phyloP scores from a whole-genome alignment of 2,113 vertebrate species.

The Atractosteus spatula region DNA sequence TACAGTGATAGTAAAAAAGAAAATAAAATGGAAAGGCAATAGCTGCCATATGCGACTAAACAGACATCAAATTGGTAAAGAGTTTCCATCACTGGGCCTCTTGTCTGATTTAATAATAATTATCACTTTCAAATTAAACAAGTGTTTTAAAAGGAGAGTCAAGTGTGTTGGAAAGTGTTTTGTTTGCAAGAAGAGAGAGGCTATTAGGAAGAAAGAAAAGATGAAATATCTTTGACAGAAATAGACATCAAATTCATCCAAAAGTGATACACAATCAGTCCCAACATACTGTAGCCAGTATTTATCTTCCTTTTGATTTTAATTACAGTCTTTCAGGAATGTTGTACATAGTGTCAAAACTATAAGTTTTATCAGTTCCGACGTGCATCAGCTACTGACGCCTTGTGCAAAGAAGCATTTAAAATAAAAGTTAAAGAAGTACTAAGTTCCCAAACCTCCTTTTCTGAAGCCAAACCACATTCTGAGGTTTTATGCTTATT shows the following conservation, averaged over 20 bases:
- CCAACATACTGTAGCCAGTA: not conserved
- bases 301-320: not conserved
- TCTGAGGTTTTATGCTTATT: no score
- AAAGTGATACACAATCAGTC: conserved; percentile 5
- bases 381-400: no score
- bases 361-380: no score
- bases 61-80: conserved; percentile 15
- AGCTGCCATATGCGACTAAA: conserved; percentile 6
- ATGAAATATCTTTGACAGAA: not conserved
- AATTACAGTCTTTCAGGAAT: no score
- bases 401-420: no score
- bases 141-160: not conserved
- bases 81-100: conserved; percentile 14
- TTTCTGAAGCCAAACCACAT: no score
- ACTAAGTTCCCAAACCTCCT: no score
- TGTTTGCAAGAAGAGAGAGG: not conserved
- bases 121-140: conserved; percentile 18
- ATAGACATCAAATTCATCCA: conserved; percentile 1
- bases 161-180: not conserved
- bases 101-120: conserved; percentile 21
- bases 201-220: not conserved
- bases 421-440: no score
- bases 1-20: not conserved
- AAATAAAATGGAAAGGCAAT: not conserved
- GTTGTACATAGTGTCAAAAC: no score